Base-by-base conservation (phyloP, 2,113 vertebrate species). In the Cygnus atratus region DNA sequence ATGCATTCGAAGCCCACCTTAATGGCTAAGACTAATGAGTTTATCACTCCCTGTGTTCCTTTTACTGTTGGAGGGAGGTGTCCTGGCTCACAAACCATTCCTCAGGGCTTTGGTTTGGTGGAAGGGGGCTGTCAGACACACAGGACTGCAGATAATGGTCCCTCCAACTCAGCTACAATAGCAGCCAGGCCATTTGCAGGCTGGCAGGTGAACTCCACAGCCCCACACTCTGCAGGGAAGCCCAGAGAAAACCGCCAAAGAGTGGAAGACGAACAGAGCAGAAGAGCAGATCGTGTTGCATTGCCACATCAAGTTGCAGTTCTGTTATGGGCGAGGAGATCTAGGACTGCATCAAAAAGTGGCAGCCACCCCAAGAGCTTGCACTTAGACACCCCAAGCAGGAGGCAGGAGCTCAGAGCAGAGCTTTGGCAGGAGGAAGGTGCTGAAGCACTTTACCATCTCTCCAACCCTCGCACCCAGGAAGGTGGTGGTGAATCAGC, bases 371-470 rank as follows among this genome's bases (percentile, higher is more conserved):
- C 31, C 13, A 18, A 29, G 29, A 35, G 6, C 46, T 35, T 52
- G 21, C 26, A 9, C 75, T 0, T 2, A 52, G 59, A 22, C 24
- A 29, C 13, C 29, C 26, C 8, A 0, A 17, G 2, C 3, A 4
- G 10, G 62, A 66, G 37, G 37, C 21, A 54, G 48, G 18, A 55
- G 37, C 31, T 43, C 24, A 66, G 37, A 62, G n/a, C 26, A 39
- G 44, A 39, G 21, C 18, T 79, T 43, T 79, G 61, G 61, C 48
- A n/a, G 61, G 50, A 33, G 46, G 22, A 50, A 50, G 48, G 48
- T 13, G 22, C 48, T 50, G 22, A 50, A 50, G 44, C 17, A 37
- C 22, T 12, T 26, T 12, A 31, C 11, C 19, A 22, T 19, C 43
- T 8, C 29, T 61, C 29, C 10, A 13, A 25, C n/a, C 37, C 18